Evolutionary conservation across 2,113 vertebrate genomes (phyloP).

Genomic region (Chrysemys picta): DNA sequence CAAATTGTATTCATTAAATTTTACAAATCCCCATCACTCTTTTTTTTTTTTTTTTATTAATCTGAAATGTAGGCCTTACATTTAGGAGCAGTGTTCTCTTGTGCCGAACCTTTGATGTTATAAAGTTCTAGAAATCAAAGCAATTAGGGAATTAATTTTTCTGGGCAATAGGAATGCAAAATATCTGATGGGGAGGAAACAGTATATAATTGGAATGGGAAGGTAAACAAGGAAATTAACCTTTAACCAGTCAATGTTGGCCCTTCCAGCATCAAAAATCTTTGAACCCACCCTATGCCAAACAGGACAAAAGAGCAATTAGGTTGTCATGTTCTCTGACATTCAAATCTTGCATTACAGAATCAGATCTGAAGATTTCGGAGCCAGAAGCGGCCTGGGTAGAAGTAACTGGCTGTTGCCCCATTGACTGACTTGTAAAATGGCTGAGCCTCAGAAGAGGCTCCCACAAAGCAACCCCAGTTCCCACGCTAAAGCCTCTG

Average conservation of each 20-base stretch:
- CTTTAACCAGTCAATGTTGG: not conserved
- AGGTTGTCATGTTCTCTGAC: not conserved
- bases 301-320: not conserved
- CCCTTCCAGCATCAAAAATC: not conserved
- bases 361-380: not conserved
- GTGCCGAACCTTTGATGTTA: not conserved
- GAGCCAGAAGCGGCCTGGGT: not conserved
- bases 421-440: not conserved
- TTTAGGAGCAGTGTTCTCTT: not conserved
- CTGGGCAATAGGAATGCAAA: not conserved
- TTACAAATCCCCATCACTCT: not conserved
- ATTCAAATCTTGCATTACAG: not conserved
- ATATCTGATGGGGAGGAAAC: not conserved
- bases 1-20: not conserved
- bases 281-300: not conserved
- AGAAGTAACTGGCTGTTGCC: not conserved
- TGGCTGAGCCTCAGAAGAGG: not conserved
- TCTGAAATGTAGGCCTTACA: not conserved
- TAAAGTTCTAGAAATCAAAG: not conserved
- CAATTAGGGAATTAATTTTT: not conserved
- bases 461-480: not conserved
- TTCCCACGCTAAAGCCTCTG: not conserved
- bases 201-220: not conserved
- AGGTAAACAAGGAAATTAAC: not conserved
- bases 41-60: not conserved